A percentile compares a stretch with the other conserved stretches of the same genome.
Evolutionary conservation across 2,888 invertebrate genomes (phyloP).

Genomic region (Leucoptera coffeella): DNA sequence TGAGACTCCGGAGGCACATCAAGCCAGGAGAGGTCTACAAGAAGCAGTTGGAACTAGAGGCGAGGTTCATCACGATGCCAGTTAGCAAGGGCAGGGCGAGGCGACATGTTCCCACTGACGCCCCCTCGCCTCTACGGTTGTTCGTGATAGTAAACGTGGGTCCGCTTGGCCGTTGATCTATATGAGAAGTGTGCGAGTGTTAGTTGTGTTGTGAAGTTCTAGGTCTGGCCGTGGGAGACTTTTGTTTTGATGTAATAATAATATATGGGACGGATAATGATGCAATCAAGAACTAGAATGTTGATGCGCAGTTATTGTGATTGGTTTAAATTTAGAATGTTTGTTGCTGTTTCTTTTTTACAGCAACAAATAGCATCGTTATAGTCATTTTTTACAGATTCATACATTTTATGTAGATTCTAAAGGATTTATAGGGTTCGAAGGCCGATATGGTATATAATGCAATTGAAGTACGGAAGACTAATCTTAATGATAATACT

Average conservation of each 20-base stretch:
- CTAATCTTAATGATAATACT: no score
- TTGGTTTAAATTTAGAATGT: no score
- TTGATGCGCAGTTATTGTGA: no score
- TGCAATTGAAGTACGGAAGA: no score
- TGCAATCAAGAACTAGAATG: no score
- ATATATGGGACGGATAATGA: background rate
- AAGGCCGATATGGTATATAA: no score
- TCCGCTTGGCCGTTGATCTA: slow-evolving; percentile 13
- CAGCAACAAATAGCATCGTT: no score
- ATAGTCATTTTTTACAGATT: no score
- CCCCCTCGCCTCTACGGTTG: slow-evolving; percentile 25
- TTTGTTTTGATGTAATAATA: no score
- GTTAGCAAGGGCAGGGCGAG: slow-evolving; percentile 10
- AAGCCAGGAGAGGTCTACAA: slow-evolving; percentile 14
- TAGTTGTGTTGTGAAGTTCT: background rate
- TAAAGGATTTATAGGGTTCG: no score
- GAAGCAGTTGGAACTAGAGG: slow-evolving; percentile 32
- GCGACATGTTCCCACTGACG: slow-evolving; percentile 10
- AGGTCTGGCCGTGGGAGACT: background rate
- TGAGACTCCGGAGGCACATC: slow-evolving; percentile 23
- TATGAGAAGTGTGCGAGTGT: background rate
- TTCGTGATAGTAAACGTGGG: slow-evolving; percentile 29
- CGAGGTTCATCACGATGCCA: slow-evolving; percentile 23
- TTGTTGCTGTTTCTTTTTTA: no score
- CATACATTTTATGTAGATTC: no score